Conservation (phyloP, 2,888 invertebrate genomes). For the Oscheius myriophilus region DNA sequence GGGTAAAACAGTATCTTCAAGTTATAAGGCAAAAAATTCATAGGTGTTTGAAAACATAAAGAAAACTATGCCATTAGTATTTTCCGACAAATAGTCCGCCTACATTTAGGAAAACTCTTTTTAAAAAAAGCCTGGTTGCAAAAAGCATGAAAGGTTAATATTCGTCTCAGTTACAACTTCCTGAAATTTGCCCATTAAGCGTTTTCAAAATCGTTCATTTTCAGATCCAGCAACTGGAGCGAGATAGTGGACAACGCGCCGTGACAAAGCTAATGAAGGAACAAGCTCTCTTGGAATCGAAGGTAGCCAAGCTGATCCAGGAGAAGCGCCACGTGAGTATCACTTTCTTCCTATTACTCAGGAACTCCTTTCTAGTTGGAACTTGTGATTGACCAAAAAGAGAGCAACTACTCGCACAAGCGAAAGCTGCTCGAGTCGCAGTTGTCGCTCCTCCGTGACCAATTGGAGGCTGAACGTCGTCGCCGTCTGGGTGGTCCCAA, state of each 20-base stretch:
- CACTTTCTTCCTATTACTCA: not conserved
- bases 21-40: too few relatives aligned
- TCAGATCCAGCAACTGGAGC: constrained; percentile 55
- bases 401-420: constrained; percentile 55
- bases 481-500: constrained; percentile 32
- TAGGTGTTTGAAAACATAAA: too few relatives aligned
- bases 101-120: too few relatives aligned
- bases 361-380: constrained; percentile 55
- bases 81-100: too few relatives aligned
- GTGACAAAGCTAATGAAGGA: constrained; percentile 54
- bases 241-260: constrained; percentile 48
- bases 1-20: too few relatives aligned
- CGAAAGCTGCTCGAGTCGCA: constrained; percentile 56
- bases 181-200: too few relatives aligned
- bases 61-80: too few relatives aligned
- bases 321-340: constrained; percentile 62
- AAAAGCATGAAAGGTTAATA: too few relatives aligned
- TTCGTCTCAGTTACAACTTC: too few relatives aligned
- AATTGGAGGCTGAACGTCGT: constrained; percentile 57
- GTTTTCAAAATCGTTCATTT: not conserved
- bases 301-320: constrained; percentile 48
- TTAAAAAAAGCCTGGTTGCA: too few relatives aligned
- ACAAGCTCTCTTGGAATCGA: constrained; percentile 47
- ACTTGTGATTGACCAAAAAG: constrained; percentile 54
- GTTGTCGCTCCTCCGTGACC: constrained; percentile 56